Base-by-base conservation (phyloP, 2,888 invertebrate species). In the Caenorhabditis sinica region DNA sequence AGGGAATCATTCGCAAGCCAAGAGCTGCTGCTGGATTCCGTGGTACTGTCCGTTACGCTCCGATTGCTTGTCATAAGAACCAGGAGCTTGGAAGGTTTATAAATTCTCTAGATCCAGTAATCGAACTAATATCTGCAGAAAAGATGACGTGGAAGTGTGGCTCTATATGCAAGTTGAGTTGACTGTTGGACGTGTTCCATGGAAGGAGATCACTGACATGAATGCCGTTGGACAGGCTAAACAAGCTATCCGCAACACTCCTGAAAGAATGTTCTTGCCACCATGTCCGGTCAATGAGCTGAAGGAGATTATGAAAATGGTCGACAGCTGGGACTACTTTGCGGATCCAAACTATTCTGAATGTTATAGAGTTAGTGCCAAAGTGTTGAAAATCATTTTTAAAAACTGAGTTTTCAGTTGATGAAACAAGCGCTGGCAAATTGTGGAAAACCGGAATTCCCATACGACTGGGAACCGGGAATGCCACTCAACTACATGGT, bases 21-120 rank as follows among this genome's bases (percentile, higher is more conserved):
- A 85, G 91, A 20, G 85, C 85, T 11, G 89, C 89, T 15, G 90
- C 91, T 61, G 91, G 90, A 11, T 91, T 91, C 84, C 89, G 91
- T 43, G 91, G 91, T 76, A 91, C 91, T n/a, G 91, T 91, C 49
- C 91, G 91, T 28, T 91, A 91, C 75, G 91, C 91, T 9, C 90
- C 91, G 53, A 89, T 91, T 49, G 88, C 89, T 30, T 91, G 56
- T 15, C 56, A 56, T 28, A 56, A 56, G 15, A 56, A 56, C 23
- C 56, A 56, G 5, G 56, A 56, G 8, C 28, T 56, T 6, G 56
- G 56, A 28, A 56, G 56, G 56, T 56, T 15, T 28, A 13, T 28
- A n/a, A 33, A 33, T 0, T 9, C 13, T 13, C 53, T 40, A 40
- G n/a, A n/a, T n/a, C n/a, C n/a, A n/a, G n/a, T n/a, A n/a, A 40